Evolutionary conservation across 2,888 invertebrate species (phyloP), one percentile per base, ranked within the genome.

Genomic region (Phymatocera aterrima): DNA sequence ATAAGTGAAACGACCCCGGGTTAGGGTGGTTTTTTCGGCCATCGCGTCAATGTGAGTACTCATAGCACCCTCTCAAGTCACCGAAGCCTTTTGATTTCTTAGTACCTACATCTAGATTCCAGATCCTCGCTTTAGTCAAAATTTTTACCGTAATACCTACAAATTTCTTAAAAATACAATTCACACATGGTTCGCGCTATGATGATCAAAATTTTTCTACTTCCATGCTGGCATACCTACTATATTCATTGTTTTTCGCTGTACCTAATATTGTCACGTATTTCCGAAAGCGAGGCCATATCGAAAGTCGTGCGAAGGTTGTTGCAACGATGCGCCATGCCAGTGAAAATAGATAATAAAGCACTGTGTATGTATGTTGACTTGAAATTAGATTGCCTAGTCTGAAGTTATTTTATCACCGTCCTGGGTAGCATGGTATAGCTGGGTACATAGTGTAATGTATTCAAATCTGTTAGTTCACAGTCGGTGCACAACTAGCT

Each of bases 381-480:
- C 61, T 64, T 37, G 34, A 37, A 64, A 37, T 64, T 64, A 64
- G 61, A 64, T 64, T 64, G 37, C 61, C 61, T 18, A 24, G 34
- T 64, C 31, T 64, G 61, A 64, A 64, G 61, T 64, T 37, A 64
- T 64, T 64, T 64, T 64, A 64, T 64, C 61, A 64, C 34, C 34
- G 61, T 64, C 61, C 48, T n/a, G n/a, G n/a, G n/a, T n/a, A n/a
- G n/a, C n/a, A n/a, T n/a, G n/a, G n/a, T n/a, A n/a, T n/a, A 34
- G n/a, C 37, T 61, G 61, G 10, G 37, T 61, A 8, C 31, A 31
- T 24, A 6, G 28, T 51, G 72, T 51, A 72, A 72, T 72, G 37
- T 72, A 48, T 48, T 48, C 72, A 72, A 72, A 72, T 72, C 72
- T 51, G 72, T 72, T 51, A 51, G 48, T 72, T 51, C 51, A 34